Base-by-base conservation (phyloP, 2,797 vertebrate species). In the Chromis chromis region DNA sequence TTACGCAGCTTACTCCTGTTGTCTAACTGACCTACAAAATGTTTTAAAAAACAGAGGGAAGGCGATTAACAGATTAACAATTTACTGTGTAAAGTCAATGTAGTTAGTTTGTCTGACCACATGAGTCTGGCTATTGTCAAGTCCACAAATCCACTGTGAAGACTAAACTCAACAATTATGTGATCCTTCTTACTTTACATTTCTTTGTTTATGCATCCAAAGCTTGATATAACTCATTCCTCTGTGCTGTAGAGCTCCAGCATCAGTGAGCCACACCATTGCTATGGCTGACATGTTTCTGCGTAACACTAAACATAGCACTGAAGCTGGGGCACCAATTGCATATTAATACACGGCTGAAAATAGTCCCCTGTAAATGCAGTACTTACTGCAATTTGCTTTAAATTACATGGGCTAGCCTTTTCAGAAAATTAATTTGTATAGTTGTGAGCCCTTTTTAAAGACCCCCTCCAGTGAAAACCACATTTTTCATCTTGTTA, bases 1-100 rank as follows among this genome's bases (percentile, higher is more conserved):
- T 98, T 97, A 60, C 98, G 95, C 67, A 99, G 93, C 68, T 97
- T 98, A 64, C 97, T 99, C 76, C 96, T 95, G 91, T 97, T 97
- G 92, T 99, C 97, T 54, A 97, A 92, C 92, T 99, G 97, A 93
- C 98, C 98, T 99, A 17, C 8, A 53, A 54, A 13, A 48, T 42
- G 8, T 42, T 36, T 9, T 7, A 46, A 9, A 17, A 11, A 39
- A 42, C 3, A 14, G 11, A 19, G 4, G 13, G 21, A 31, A 21
- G 8, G 6, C 28, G 2, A 50, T 33, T 28, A 49, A 28, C 21
- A 58, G 27, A 48, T 22, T 19, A 10, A 50, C 2, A 17, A 42
- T 61, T 71, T 22, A 55, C 8, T n/a, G 52, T 63, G 50, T 21
- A 40, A 6, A 17, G 1, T 40, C n/a, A 31, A 36, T 39, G 22